These are phyloP conservation scores for Athrips mouffetella DNA, from an alignment of 2,888 invertebrate genomes.

Conservation along the genomic window DNA sequence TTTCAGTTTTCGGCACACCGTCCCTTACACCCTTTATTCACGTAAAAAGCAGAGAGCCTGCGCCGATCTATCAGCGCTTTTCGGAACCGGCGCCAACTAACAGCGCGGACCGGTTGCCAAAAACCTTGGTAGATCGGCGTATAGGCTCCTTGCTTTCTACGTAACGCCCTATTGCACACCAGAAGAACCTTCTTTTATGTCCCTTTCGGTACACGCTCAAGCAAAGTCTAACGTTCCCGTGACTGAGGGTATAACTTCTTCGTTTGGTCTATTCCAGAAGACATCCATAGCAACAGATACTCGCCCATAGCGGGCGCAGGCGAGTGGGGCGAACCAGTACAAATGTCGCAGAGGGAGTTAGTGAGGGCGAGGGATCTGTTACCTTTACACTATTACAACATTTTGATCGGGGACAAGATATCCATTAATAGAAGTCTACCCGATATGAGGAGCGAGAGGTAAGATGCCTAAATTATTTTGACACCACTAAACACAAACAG, in stretches of 20 bases:
- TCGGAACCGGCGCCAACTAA: too few relatives aligned
- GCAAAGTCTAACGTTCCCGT: too few relatives aligned
- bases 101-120: too few relatives aligned
- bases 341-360: slow-evolving; percentile 85
- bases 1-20: too few relatives aligned
- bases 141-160: too few relatives aligned
- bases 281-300: slow-evolving; percentile 87
- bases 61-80: too few relatives aligned
- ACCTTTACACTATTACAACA: slow-evolving; percentile 91
- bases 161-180: too few relatives aligned
- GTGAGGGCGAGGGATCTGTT: slow-evolving; percentile 88
- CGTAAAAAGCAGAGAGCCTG: too few relatives aligned
- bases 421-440: slow-evolving; percentile 90
- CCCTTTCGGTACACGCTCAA: background rate
- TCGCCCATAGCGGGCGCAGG: slow-evolving; percentile 86
- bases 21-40: too few relatives aligned
- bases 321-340: slow-evolving; percentile 87
- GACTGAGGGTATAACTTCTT: too few relatives aligned
- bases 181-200: background rate
- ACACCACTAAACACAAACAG: too few relatives aligned
- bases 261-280: slow-evolving; percentile 65
- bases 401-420: slow-evolving; percentile 92
- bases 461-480: slow-evolving; percentile 27
- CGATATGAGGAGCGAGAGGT: slow-evolving; percentile 90
- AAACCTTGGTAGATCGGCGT: too few relatives aligned